phyloP scores from a whole-genome alignment of 2,113 vertebrate species.

The Psephotus haematonotus region DNA sequence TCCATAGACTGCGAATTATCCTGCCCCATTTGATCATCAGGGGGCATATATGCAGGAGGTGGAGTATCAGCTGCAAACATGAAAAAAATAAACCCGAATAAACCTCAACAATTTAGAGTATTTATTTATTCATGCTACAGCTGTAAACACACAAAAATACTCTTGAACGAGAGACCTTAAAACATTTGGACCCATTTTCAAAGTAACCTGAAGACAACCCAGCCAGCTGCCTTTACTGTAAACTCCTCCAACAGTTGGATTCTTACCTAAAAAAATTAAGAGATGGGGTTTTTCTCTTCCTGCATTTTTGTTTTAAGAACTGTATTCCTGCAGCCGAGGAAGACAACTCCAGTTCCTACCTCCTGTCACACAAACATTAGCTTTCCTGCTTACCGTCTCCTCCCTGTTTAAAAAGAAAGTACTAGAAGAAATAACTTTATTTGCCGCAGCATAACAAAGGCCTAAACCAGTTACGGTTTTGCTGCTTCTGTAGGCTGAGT shows the following conservation, averaged over 20 bases:
- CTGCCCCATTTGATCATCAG: constrained; percentile 93
- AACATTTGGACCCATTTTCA: background rate
- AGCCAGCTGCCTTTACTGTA: background rate
- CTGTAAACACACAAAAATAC: background rate
- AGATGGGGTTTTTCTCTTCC: background rate
- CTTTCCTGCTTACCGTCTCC: background rate
- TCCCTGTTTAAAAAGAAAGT: background rate
- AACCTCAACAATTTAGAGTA: background rate
- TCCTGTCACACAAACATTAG: background rate
- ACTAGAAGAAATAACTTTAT: background rate
- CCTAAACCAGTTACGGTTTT: background rate
- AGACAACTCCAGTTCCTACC: background rate
- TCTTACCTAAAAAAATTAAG: background rate
- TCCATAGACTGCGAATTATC: constrained; percentile 96
- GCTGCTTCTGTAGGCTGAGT: background rate
- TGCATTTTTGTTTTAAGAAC: background rate
- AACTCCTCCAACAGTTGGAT: background rate
- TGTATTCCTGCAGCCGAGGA: background rate
- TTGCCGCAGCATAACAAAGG: background rate
- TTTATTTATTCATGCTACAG: background rate
- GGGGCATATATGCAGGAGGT: constrained; percentile 97
- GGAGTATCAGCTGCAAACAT: constrained; percentile 89
- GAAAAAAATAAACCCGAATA: background rate
- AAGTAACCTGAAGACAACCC: background rate
- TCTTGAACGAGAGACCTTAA: background rate